phyloP scores from a whole-genome alignment of 2,797 vertebrate species.

The Erithacus rubecula region DNA sequence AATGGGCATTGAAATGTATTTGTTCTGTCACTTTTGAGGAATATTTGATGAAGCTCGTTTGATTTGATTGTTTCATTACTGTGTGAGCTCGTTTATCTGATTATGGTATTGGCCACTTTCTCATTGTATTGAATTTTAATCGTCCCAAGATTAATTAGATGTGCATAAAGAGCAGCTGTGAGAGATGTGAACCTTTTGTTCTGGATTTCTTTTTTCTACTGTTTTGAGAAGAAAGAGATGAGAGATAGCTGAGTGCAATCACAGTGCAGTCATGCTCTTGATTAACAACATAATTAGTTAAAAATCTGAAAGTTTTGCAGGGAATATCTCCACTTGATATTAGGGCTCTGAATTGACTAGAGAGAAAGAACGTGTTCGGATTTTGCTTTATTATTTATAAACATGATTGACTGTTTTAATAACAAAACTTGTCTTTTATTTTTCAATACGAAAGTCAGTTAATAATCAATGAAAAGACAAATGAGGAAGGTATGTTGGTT shows the following conservation, averaged over 20 bases:
- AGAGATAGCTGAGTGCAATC: neutral
- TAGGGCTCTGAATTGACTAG: neutral
- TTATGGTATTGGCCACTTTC: conserved; percentile 31
- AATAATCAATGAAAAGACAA: neutral
- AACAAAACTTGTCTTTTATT: neutral
- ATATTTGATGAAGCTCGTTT: conserved; percentile 53
- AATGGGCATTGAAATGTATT: conserved; percentile 28
- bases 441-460: neutral
- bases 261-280: conserved; percentile 22
- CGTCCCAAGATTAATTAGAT: conserved; percentile 37
- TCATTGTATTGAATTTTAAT: conserved; percentile 49
- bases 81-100: conserved; percentile 39
- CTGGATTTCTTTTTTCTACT: neutral
- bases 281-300: conserved; percentile 27
- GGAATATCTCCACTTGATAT: neutral
- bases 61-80: conserved; percentile 47
- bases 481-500: neutral
- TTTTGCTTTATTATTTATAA: neutral
- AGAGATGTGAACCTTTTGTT: conserved; percentile 27
- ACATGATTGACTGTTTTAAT: neutral
- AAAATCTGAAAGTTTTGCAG: neutral
- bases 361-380: neutral
- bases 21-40: conserved; percentile 39
- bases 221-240: conserved; percentile 18
- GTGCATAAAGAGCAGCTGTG: neutral